phyloP scores from a whole-genome alignment of 1,140 invertebrate genomes.

The Kradibia gibbosae region DNA sequence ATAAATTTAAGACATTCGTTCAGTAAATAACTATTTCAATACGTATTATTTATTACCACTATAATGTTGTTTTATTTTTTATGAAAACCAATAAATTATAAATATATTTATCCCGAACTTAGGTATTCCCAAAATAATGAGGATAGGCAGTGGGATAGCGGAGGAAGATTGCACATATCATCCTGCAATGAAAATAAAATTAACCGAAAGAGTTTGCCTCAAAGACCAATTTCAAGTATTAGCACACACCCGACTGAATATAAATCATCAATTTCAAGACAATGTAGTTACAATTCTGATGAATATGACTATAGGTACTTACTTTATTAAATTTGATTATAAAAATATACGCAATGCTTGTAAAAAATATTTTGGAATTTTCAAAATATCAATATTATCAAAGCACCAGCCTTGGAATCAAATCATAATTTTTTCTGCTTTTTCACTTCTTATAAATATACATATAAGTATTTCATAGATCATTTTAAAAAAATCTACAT shows the following conservation, averaged over 20 bases:
- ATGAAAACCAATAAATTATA: no score
- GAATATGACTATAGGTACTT: conserved; percentile 65
- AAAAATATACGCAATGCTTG: neutral
- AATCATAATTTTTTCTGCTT: no score
- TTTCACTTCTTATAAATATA: no score
- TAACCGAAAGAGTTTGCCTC: conserved; percentile 69
- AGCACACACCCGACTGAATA: conserved; percentile 66
- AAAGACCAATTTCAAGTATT: conserved; percentile 68
- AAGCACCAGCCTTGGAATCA: no score
- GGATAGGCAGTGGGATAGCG: conserved; percentile 80
- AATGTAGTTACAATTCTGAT: conserved; percentile 68
- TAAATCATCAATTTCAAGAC: conserved; percentile 64
- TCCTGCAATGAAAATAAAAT: conserved; percentile 67
- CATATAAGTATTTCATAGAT: no score
- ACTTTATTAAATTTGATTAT: neutral
- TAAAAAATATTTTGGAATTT: no score
- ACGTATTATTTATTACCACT: no score
- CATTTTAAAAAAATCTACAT: no score
- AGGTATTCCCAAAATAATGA: conserved; percentile 79
- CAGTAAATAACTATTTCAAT: no score
- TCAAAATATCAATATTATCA: no score
- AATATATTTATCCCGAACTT: neutral
- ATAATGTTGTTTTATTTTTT: no score
- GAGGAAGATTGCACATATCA: conserved; percentile 70
- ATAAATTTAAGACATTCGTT: no score